Evolutionary conservation across 1,140 invertebrate genomes (phyloP), one percentile per base, ranked within the genome.

Genomic region (Aricia agestis): DNA sequence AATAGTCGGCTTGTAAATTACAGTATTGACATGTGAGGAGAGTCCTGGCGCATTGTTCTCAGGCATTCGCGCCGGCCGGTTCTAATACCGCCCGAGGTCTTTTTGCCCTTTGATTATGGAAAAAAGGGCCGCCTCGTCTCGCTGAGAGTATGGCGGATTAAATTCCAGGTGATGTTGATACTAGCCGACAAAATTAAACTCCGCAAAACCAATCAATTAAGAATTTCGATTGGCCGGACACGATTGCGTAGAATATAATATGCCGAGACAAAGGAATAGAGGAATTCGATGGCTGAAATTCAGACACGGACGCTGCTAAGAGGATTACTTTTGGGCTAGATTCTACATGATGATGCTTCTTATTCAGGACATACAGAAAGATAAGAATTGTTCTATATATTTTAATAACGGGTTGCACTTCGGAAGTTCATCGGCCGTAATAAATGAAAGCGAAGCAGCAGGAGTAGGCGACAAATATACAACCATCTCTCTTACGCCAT

Each of bases 31-130:
- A 52, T 15, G 10, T 13, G 13, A 15, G 1, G 45, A 11, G 9
- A 52, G 45, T 52, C 45, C 3, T 4, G 6, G 45, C 1, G 45
- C 45, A 52, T 52, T 52, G 45, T 52, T 52, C 45, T 15, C 45
- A 52, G 11, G 11, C 45, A 9, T 15, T 52, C 45, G 45, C 36
- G 45, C 45, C 45, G 45, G 45, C 45, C 45, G 45, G 45, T 52
- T 52, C 45, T 15, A 52, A 15, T 52, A 11, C 11, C 45, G 45
- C 11, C 74, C 72, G 72, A 77, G 70, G 72, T 75, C 77, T 86
- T 86, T 87, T 89, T 82, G 75, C 78, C 73, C 76, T 80, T 81
- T 76, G 80, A 79, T 80, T 76, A 80, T 87, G 78, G 77, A 81
- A 85, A 68, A 25, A 84, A 81, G 71, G 69, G 76, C 78, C 80